Evolutionary conservation across 2,888 invertebrate genomes (phyloP).

Genomic region (Athalia rosae): DNA sequence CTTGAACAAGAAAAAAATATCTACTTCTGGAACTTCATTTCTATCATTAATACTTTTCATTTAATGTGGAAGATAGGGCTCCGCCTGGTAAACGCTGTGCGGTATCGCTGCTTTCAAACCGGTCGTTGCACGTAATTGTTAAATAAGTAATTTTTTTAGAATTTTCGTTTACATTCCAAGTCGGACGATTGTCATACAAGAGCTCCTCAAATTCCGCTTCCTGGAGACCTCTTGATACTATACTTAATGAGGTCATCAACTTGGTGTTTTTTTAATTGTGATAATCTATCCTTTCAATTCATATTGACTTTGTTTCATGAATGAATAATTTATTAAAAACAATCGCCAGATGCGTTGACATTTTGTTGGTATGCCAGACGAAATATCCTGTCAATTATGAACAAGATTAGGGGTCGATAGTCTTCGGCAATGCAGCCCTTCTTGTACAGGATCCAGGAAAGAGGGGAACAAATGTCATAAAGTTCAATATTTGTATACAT

Average conservation of each 20-base stretch:
- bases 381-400: too few species aligned
- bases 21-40: not conserved
- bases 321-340: too few species aligned
- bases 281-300: too few species aligned
- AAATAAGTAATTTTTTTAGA: not conserved
- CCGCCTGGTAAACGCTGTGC: not conserved
- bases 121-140: not conserved
- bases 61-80: not conserved
- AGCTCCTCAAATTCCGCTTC: not conserved
- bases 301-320: too few species aligned
- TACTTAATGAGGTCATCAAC: not conserved
- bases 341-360: too few species aligned
- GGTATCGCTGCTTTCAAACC: not conserved
- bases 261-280: not conserved
- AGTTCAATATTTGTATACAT: too few species aligned
- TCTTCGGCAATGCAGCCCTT: too few species aligned
- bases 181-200: not conserved
- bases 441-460: too few species aligned
- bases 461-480: too few species aligned
- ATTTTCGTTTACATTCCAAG: not conserved
- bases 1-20: not conserved
- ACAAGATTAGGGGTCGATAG: too few species aligned
- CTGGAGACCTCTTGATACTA: not conserved
- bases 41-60: not conserved
- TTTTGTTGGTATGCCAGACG: too few species aligned